phyloP scores from a whole-genome alignment of 2,888 invertebrate genomes.

The Oscheius sp. region DNA sequence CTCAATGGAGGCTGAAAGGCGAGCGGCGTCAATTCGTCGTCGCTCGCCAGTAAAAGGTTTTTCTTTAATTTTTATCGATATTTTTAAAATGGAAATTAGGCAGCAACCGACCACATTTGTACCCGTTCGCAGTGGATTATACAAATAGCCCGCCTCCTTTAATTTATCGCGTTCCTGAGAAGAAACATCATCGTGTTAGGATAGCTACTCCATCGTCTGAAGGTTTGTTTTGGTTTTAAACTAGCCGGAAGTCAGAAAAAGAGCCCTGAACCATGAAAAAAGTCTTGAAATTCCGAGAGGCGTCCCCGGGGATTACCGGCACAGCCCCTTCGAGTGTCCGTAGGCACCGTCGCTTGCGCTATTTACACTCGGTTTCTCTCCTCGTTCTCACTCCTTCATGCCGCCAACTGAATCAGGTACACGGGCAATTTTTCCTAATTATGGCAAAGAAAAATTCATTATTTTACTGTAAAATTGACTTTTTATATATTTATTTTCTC shows the following conservation, averaged over 20 bases:
- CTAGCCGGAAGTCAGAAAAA: not conserved
- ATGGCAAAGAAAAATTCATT: too few relatives aligned
- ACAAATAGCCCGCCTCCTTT: not conserved
- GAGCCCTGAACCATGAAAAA: not conserved
- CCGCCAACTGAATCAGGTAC: constrained; percentile 32
- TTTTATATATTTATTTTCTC: too few relatives aligned
- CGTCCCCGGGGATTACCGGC: constrained; percentile 30
- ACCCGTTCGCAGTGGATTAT: constrained; percentile 18
- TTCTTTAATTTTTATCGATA: constrained; percentile 9
- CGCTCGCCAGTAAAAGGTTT: constrained; percentile 28
- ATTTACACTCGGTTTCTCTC: constrained; percentile 37
- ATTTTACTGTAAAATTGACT: too few relatives aligned
- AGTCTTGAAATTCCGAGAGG: constrained; percentile 10
- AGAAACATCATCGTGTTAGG: constrained; percentile 3
- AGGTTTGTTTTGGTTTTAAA: not conserved
- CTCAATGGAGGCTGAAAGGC: constrained; percentile 13
- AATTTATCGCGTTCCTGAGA: constrained; percentile 17
- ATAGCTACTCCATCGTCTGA: not conserved
- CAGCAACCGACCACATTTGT: constrained; percentile 1
- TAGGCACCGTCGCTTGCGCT: constrained; percentile 35
- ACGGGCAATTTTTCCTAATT: too few relatives aligned
- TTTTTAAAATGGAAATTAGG: constrained; percentile 3
- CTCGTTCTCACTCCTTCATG: constrained; percentile 35
- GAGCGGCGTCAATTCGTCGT: constrained; percentile 28
- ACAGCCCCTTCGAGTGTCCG: constrained; percentile 28